Conservation (phyloP, 2,113 vertebrate genomes). For the Otocyon megalotis region DNA sequence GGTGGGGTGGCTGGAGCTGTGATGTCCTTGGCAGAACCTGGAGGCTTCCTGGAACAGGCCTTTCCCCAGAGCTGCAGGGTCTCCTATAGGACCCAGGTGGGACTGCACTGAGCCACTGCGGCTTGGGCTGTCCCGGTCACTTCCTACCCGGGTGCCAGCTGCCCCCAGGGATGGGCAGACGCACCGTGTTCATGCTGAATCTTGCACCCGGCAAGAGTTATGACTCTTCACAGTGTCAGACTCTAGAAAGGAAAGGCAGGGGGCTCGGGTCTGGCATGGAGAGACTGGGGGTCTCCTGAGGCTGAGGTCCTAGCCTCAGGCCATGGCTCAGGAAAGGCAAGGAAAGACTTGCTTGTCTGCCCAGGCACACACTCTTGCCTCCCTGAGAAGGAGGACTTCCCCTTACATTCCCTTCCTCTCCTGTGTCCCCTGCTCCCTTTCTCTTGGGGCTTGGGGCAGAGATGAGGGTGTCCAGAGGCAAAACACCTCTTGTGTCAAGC, state of each 20-base stretch:
- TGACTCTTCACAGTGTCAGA: not conserved
- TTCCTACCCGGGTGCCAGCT: not conserved
- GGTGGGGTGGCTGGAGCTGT: not conserved
- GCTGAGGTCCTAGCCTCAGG: not conserved
- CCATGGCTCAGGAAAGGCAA: not conserved
- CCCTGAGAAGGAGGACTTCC: not conserved
- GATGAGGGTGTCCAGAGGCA: not conserved
- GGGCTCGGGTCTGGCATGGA: not conserved
- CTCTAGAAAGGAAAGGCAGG: not conserved
- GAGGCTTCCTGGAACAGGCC: not conserved
- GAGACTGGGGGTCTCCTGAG: not conserved
- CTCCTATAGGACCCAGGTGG: not conserved
- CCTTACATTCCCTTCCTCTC: not conserved
- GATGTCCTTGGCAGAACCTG: conserved; percentile 12
- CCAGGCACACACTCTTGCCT: not conserved
- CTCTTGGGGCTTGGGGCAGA: not conserved
- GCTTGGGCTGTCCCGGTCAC: not conserved
- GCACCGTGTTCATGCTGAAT: not conserved
- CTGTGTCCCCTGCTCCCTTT: not conserved
- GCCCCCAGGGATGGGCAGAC: not conserved
- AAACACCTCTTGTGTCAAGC: not conserved
- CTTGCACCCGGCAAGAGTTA: not conserved
- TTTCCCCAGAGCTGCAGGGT: not conserved
- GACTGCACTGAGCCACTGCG: not conserved
- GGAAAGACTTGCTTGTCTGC: not conserved